Evolutionary conservation across 2,888 invertebrate species (phyloP), one percentile per base, ranked within the genome.

Genomic region (Taenaris catops): DNA sequence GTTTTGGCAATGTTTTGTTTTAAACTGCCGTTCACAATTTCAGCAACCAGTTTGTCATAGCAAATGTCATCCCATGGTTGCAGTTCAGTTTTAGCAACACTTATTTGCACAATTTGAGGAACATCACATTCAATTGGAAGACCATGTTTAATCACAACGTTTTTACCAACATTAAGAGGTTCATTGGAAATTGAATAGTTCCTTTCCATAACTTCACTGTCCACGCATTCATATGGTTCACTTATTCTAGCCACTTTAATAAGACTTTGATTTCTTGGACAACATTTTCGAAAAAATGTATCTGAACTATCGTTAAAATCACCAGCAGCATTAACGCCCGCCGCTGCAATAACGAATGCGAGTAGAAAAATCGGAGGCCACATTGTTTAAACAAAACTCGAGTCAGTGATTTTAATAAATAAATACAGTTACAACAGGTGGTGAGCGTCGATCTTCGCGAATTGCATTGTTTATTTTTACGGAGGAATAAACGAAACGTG

Each of bases 281-380:
- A 87, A 53, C 87, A 87, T 61, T 84, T 87, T 32, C 65, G 66
- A 52, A 84, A 78, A 50, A 61, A 51, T 32, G 51, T 43, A 45
- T 60, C 55, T 25, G 26, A 36, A 44, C 55, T 54, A 33, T 44
- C 51, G 52, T 53, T 50, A 25, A 28, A 32, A 25, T 41, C 20
- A 12, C 12, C 26, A 8, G 23, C 27, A 18, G 33, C 34, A 24
- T 26, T 2, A 14, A 23, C 31, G 23, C 9, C 24, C 25, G 23
- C 55, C 6, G 44, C 35, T 26, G 43, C 34, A 46, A 56, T 47
- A 47, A 63, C 44, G 43, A 64, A 55, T 41, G 52, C 50, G 57
- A 61, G 56, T 49, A 68, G 21, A 38, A 66, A 52, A 51, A 65
- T 53, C 35, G 63, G 42, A 34, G 54, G 41, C 68, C 65, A 66